Evolutionary conservation across 2,888 invertebrate genomes (phyloP), one percentile per base, ranked within the genome.

Genomic region (Noctua janthe): DNA sequence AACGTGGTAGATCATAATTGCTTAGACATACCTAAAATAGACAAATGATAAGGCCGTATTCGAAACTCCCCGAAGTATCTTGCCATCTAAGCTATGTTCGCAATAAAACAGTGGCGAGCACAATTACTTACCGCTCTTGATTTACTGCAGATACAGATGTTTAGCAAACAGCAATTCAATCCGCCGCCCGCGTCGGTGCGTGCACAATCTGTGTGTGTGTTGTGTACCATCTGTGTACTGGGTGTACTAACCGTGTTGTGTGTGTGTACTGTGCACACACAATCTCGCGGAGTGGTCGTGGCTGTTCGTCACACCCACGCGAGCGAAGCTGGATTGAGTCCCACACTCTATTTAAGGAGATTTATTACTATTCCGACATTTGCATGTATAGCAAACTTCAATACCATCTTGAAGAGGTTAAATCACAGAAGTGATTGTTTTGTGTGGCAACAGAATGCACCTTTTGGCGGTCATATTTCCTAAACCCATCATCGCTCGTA

Each of bases 281-380:
- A 86, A 86, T 86, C 88, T 51, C 56, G 81, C 64, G 39, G 88
- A 86, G 86, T 86, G 88, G 75, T 76, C 47, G 85, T 75, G 54
- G 69, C 49, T 51, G 73, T 78, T 39, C 72, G 85, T 75, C 47
- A 64, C 82, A 74, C 72, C 66, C 67, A 6, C 64, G 64, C 73
- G 64, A 15, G 39, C 73, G 15, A 0, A 15, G 4, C 64, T 67
- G 20, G 56, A 39, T 39, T 47, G 85, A 47, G 67, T 54, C 73
- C 43, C 74, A 64, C 86, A 72, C 85, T 76, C 47, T 49, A 74
- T 86, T 88, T 59, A 51, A 23, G 20, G 11, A 80, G 81, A 85
- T 85, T 85, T 80, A 74, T 74, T 78, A n/a, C 51, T 54, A n/a
- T 47, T n/a, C 23, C 73, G 17, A 71, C 62, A 8, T 76, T 62